Base-by-base conservation (phyloP, 2,888 invertebrate species). In the Callyntrura guangdongensis region DNA sequence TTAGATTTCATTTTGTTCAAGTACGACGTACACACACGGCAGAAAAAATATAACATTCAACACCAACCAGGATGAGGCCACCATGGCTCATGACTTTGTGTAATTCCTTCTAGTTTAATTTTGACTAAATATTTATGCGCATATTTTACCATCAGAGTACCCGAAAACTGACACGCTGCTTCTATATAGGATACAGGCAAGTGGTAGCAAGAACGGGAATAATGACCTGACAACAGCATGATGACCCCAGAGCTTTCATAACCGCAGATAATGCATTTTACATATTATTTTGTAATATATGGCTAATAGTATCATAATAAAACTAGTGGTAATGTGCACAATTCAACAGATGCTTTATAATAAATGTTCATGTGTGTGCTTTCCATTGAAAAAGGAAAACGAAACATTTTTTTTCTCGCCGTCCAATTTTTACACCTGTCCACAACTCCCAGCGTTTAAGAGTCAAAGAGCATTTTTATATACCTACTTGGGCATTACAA, bases 341-440 rank as follows among this genome's bases (percentile, higher is more conserved):
- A 53, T 77, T 77, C 77, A 77, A 45, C 77, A 77, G 25, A 77
- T 77, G 49, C 25, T 77, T 53, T 53, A 77, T 53, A 9, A 74
- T 74, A 2, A 53, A n/a, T n/a, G 53, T 77, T 72, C 14, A 6
- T 12, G 11, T 17, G 36, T 20, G 20, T 12, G 56, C 47, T 47
- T 36, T 36, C 36, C 36, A 36, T 59, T 59, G n/a, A 69, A 53
- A n/a, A 81, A 36, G 1, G 81, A 61, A 82, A 67, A 88, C 47
- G 82, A 88, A 82, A 72, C 72, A 45, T 59, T 83, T 81, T 74
- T 67, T 53, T 25, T n/a, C 14, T 53, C 36, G 1, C 45, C 49
- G 47, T 81, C 6, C 25, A 56, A 9, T 81, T 84, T 84, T 84
- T 89, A 79, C 89, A 89, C 89, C 89, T 89, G 89, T 79, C 74